Base-by-base conservation (phyloP, 2,888 invertebrate genomes). In the Cerastoderma edule region DNA sequence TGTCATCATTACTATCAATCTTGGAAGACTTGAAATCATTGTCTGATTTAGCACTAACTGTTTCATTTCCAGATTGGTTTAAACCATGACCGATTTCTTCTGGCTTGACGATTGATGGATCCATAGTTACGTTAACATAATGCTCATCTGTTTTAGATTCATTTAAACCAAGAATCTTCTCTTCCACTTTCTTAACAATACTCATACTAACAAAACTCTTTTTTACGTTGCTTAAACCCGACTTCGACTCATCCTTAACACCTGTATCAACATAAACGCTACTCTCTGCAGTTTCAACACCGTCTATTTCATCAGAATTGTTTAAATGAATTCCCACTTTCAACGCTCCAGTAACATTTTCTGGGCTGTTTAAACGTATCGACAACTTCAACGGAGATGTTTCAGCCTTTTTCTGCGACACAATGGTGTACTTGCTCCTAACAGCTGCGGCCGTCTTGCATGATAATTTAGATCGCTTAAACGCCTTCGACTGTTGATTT, bases 401-500 rank as follows among this genome's bases (percentile, higher is more conserved):
- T 2, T 81, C 80, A n/a, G 75, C 6, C 35, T 78, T 78, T 27
- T 72, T 78, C 27, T 73, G 53, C 4, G 75, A 33, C 22, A 75
- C 78, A 54, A 78, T 70, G 22, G 78, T 90, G 79, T 91, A 91
- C 73, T 91, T 91, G 68, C 77, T 88, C 57, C 86, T 88, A 27
- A 91, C 78, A 8, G 90, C 90, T 13, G 88, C 87, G 2, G 90
- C 90, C 28, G 88, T 89, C 78, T 88, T 89, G 22, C 84, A 72
- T 19, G 83, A 66, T 28, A 80, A 72, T 0, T 88, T 87, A 24
- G 57, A 27, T 27, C 53, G 48, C 57, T 70, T 60, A 2, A 60
- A 10, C 27, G 79, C 72, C 0, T 88, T 86, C 28, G 57, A 27
- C 30, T 65, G 35, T 50, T 67, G 39, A 33, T 46, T 53, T n/a